Percentiles rank a stretch among this genome's conserved stretches.
phyloP scores from a whole-genome alignment of 2,797 vertebrate genomes.

The Danio aesculapii region DNA sequence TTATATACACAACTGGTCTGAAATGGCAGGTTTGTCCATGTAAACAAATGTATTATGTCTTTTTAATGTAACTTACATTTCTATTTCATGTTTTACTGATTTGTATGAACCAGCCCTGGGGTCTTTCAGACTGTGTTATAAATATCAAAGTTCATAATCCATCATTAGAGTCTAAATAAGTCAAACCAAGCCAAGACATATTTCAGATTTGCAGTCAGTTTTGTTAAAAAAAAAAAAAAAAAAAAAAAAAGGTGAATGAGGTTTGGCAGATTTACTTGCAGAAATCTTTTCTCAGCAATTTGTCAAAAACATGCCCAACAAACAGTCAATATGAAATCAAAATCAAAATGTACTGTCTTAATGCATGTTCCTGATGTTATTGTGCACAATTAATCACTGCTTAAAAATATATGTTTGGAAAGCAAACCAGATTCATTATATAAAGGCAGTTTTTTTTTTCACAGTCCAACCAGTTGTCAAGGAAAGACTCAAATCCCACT shows the following conservation, averaged over 20 bases:
- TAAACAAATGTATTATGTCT: conserved; percentile 36
- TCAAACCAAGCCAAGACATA: conserved; percentile 13
- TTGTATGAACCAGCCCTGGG: conserved; percentile 29
- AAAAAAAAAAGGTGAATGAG: neutral
- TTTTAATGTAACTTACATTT: conserved; percentile 42
- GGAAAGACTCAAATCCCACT: neutral
- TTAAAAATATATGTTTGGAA: neutral
- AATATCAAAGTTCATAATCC: conserved; percentile 24
- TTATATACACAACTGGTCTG: conserved; percentile 24
- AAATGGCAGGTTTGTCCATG: conserved; percentile 45
- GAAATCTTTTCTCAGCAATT: conserved; percentile 18
- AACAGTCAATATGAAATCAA: conserved; percentile 9
- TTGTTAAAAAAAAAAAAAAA: neutral
- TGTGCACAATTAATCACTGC: neutral
- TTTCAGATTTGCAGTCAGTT: conserved; percentile 10
- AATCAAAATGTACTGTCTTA: neutral
- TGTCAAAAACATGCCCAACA: conserved; percentile 25
- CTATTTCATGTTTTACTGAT: conserved; percentile 46
- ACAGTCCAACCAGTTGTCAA: neutral
- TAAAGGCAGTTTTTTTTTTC: neutral
- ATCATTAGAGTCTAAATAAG: conserved; percentile 20
- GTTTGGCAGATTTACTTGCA: conserved; percentile 18
- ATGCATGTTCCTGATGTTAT: neutral
- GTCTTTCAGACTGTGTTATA: conserved; percentile 30
- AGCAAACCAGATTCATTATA: neutral